These are phyloP conservation scores for Elysia chlorotica DNA, from an alignment of 1,140 invertebrate genomes.

Conservation along the genomic window DNA sequence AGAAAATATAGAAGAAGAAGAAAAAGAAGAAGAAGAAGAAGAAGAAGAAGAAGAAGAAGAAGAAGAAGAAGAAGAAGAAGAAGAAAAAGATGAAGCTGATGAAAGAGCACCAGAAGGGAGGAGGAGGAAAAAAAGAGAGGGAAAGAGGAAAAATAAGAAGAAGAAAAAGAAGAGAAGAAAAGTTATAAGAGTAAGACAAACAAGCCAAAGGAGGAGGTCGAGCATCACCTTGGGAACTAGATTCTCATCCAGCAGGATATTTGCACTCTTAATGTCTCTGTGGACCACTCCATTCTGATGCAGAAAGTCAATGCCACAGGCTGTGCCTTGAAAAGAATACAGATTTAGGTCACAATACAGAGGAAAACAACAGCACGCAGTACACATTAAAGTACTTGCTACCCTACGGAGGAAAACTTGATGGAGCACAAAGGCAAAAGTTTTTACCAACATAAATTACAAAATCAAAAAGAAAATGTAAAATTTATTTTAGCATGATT, in stretches of 20 bases:
- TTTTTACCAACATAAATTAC: too few relatives aligned
- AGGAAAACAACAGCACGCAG: too few relatives aligned
- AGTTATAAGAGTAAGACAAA: neutral
- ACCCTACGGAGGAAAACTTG: too few relatives aligned
- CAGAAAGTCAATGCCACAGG: slow-evolving; percentile 69
- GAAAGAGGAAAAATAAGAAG: neutral
- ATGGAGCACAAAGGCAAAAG: too few relatives aligned
- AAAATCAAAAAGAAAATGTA: too few relatives aligned
- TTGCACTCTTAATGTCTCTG: slow-evolving; percentile 78
- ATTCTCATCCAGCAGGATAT: slow-evolving; percentile 72
- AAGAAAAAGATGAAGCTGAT: neutral
- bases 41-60: too few relatives aligned
- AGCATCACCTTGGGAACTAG: slow-evolving; percentile 64
- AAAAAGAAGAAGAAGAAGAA: too few relatives aligned
- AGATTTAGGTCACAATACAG: too few relatives aligned
- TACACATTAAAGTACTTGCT: too few relatives aligned
- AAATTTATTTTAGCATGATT: too few relatives aligned
- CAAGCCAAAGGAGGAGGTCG: neutral
- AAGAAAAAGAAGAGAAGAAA: neutral
- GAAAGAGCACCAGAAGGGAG: neutral
- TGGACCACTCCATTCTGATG: slow-evolving; percentile 72
- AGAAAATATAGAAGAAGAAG: too few relatives aligned
- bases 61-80: too few relatives aligned
- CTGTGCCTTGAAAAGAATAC: slow-evolving; percentile 60
- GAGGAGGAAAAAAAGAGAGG: neutral